Conservation (phyloP, 2,113 vertebrate species). For the Alethe diademata region DNA sequence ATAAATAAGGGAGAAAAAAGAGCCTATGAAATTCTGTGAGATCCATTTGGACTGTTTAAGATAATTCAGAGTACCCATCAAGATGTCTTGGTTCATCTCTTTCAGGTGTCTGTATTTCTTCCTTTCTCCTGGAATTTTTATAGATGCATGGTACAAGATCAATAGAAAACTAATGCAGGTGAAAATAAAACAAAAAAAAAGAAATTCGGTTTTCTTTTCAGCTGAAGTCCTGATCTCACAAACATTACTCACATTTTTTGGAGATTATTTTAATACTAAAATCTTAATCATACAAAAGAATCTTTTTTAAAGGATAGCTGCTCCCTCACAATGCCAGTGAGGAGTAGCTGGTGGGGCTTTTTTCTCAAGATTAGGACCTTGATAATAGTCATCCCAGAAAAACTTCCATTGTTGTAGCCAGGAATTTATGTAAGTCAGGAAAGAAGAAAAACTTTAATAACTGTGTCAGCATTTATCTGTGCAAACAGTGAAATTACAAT, state of each 20-base stretch:
- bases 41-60: not conserved
- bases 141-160: not conserved
- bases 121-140: not conserved
- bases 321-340: not conserved
- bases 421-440: not conserved
- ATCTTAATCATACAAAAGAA: not conserved
- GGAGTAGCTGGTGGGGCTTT: not conserved
- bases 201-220: not conserved
- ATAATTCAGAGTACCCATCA: not conserved
- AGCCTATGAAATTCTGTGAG: not conserved
- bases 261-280: not conserved
- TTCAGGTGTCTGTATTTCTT: not conserved
- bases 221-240: not conserved
- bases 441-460: not conserved
- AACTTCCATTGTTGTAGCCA: not conserved
- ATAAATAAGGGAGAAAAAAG: not conserved
- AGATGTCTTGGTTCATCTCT: not conserved
- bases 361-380: not conserved
- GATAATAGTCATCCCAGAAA: not conserved
- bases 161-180: not conserved
- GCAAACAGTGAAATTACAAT: not conserved
- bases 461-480: not conserved
- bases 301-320: not conserved
- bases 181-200: not conserved
- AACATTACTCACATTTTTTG: not conserved